Evolutionary conservation across 2,888 invertebrate species (phyloP).

Genomic region (Diaprepes abbreviatus): DNA sequence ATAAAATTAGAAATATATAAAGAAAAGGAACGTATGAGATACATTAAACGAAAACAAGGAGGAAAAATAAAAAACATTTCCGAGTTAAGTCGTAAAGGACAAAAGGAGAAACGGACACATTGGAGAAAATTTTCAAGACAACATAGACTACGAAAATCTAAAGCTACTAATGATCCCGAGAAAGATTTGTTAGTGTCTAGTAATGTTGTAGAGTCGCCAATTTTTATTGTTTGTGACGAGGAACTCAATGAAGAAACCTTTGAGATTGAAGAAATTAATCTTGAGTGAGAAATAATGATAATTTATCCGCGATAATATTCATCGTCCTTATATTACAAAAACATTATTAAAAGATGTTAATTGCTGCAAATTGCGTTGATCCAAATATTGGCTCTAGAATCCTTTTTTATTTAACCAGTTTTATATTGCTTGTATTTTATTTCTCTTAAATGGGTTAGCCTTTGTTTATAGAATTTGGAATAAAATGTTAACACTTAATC

Average conservation of each 20-base stretch:
- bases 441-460: no score
- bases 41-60: not conserved
- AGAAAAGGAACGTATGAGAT: not conserved
- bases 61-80: not conserved
- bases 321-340: no score
- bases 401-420: no score
- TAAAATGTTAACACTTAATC: no score
- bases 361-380: no score
- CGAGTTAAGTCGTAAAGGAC: not conserved
- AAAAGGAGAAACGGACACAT: not conserved
- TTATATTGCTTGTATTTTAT: no score
- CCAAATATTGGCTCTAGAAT: no score
- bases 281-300: not conserved
- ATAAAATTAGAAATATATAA: not conserved
- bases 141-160: not conserved
- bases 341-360: no score
- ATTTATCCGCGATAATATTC: no score
- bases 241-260: not conserved
- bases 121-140: not conserved
- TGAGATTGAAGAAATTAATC: not conserved
- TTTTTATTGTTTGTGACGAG: not conserved
- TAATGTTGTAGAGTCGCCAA: not conserved
- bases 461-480: no score
- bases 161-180: no score
- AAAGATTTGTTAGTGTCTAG: not conserved